Conservation (phyloP, 2,797 vertebrate genomes). For the Etheostoma nigrum region DNA sequence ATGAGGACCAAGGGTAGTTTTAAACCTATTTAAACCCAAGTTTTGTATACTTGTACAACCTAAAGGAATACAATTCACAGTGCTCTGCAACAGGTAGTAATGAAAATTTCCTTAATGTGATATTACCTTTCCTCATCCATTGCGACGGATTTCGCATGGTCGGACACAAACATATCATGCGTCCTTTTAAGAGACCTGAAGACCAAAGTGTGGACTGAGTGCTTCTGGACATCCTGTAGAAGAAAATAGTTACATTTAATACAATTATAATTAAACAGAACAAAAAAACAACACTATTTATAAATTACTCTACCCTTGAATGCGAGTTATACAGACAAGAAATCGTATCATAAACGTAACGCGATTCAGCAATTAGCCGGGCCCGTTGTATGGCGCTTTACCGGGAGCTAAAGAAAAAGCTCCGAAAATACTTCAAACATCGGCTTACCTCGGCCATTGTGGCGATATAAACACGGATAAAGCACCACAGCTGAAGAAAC, state of each 20-base stretch:
- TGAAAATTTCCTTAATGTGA: no score
- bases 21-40: not conserved
- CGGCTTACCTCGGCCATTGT: slow-evolving; percentile 79
- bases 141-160: slow-evolving; percentile 92
- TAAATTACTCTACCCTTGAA: rapidly evolving
- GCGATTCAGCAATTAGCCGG: slow-evolving; percentile 51
- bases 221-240: slow-evolving; percentile 96
- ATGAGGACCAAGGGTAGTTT: not conserved
- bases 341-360: not conserved
- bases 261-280: rapidly evolving
- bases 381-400: not conserved
- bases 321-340: not conserved
- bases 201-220: slow-evolving; percentile 98
- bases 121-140: slow-evolving; percentile 92
- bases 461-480: not conserved
- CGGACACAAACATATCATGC: slow-evolving; percentile 98
- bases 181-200: slow-evolving; percentile 98
- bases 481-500: rapidly evolving
- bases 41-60: no score
- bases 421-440: rapidly evolving
- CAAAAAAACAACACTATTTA: rapidly evolving
- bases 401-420: slow-evolving; percentile 5
- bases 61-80: no score
- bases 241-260: not conserved
- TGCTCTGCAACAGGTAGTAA: not conserved